A percentile compares a stretch with the other conserved stretches of the same genome.
phyloP scores from a whole-genome alignment of 2,113 vertebrate genomes.

The Crotalus viridis region DNA sequence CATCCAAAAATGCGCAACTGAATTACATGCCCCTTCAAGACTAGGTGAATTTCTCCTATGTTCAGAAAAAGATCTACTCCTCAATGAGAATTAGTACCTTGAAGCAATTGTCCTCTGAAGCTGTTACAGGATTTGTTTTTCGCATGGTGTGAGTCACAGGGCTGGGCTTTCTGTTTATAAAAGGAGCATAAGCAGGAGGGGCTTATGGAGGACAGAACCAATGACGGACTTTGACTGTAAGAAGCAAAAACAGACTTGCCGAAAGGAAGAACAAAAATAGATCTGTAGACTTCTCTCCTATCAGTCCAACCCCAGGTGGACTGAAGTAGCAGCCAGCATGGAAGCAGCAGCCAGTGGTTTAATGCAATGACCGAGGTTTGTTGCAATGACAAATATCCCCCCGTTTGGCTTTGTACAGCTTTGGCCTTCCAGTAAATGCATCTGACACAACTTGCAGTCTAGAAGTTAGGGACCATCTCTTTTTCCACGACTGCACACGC shows the following conservation, averaged over 20 bases:
- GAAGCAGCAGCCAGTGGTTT: constrained; percentile 58
- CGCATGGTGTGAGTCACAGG: not conserved
- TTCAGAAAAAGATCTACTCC: constrained; percentile 50
- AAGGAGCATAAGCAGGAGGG: constrained; percentile 24
- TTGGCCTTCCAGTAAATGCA: constrained; percentile 37
- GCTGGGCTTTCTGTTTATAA: constrained; percentile 8
- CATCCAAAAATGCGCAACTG: not conserved
- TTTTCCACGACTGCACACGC: not conserved
- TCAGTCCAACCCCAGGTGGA: constrained; percentile 36
- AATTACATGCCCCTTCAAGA: not conserved
- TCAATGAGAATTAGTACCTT: constrained; percentile 50
- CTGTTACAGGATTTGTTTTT: constrained; percentile 26
- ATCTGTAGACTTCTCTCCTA: constrained; percentile 18
- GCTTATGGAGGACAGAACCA: constrained; percentile 31
- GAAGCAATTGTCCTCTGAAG: constrained; percentile 47
- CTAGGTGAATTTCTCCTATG: not conserved
- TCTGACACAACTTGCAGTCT: not conserved
- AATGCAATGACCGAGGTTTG: constrained; percentile 61
- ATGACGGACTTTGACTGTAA: constrained; percentile 8
- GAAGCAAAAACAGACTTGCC: constrained; percentile 39
- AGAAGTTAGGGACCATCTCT: not conserved
- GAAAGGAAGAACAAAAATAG: constrained; percentile 48
- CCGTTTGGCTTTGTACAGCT: constrained; percentile 42
- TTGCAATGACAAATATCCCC: constrained; percentile 39
- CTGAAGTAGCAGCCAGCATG: constrained; percentile 26